Base-by-base conservation (phyloP, 2,888 invertebrate species). In the Carcina quercana region DNA sequence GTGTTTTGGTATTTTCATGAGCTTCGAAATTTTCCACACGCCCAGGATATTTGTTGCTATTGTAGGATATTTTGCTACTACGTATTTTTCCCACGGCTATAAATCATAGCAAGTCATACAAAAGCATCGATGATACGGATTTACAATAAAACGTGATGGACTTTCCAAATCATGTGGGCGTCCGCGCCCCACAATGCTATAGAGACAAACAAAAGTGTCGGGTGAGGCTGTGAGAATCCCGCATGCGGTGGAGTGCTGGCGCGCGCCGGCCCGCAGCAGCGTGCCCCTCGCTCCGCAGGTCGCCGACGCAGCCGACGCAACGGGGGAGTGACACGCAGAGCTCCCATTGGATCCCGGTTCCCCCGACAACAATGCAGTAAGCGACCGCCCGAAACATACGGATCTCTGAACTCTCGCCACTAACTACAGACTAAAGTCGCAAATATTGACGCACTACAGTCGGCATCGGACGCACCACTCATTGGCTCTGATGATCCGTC, bases 121-220 rank as follows among this genome's bases (percentile, higher is more conserved):
- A 53, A 66, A 73, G 69, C 68, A 64, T 63, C 72, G 70, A 72
- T 68, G 73, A 73, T 76, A 72, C 69, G 66, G 78, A 78, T 76
- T 79, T 71, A 79, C 72, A 73, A 80, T 75, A 62, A 72, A 62
- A 60, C 60, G 10, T 57, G 70, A 71, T 72, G 68, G 66, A 75
- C 68, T 71, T 78, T 71, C 58, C 63, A 67, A 63, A 65, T 79
- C 74, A 82, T 82, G 71, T 82, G 83, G 83, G 83, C 68, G 82
- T 70, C 68, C 55, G 70, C 56, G 64, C 69, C 70, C 75, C 59
- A 67, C 59, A 66, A 69, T 67, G 59, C 58, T 48, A 62, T 53
- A 44, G 65, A 67, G 58, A 70, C 70, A 71, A 75, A 71, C 68
- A 71, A 67, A 64, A 75, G n/a, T 70, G 66, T 70, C 58, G 59